phyloP scores from a whole-genome alignment of 2,113 vertebrate species.

The Stercorarius parasiticus region DNA sequence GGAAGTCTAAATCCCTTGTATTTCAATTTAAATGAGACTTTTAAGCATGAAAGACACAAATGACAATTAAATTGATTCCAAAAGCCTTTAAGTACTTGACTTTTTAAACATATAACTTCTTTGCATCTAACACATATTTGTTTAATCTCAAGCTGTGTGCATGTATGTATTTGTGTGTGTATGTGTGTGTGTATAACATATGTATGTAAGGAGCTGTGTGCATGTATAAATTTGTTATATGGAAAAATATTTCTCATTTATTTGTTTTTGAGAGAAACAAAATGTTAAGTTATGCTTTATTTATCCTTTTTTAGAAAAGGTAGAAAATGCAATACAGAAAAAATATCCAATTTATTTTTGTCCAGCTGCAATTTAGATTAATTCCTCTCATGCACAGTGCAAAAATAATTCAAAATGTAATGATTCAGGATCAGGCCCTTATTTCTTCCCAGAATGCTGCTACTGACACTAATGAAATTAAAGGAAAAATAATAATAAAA shows the following conservation, averaged over 20 bases:
- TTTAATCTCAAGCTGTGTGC: background rate
- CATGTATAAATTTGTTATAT: background rate
- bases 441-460: background rate
- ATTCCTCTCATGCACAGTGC: background rate
- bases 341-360: background rate
- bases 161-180: rapidly evolving
- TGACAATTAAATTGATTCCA: background rate
- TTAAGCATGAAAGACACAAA: background rate
- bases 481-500: background rate
- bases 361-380: background rate
- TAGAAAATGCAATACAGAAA: background rate
- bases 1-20: background rate
- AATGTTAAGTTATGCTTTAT: background rate
- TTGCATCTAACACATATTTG: background rate
- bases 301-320: background rate
- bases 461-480: background rate
- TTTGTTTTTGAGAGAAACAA: background rate
- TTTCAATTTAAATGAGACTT: background rate
- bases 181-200: background rate
- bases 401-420: background rate
- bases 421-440: background rate
- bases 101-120: background rate
- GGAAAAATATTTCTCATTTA: background rate
- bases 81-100: background rate
- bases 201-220: rapidly evolving